A percentile compares a stretch with the other conserved stretches of the same genome.
Conservation (phyloP, 1,140 invertebrate species). For the Coenobita brevimanus region DNA sequence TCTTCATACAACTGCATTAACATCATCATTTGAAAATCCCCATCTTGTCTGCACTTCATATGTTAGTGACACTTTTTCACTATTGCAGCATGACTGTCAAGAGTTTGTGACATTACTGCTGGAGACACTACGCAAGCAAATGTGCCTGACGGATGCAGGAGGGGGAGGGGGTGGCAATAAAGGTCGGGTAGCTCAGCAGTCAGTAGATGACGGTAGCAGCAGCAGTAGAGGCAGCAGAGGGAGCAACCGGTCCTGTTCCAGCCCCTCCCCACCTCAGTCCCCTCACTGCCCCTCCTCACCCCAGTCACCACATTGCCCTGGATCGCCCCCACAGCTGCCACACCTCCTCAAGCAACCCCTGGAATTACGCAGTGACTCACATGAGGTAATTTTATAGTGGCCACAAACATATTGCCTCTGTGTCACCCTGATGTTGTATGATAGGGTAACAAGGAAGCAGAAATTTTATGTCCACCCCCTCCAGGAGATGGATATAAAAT, state of each 20-base stretch:
- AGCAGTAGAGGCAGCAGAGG: conserved; percentile 45
- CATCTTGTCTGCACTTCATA: no score
- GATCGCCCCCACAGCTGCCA: conserved; percentile 34
- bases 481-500: no score
- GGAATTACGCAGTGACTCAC: conserved; percentile 56
- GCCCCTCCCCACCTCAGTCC: conserved; percentile 52
- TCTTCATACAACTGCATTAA: no score
- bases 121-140: conserved; percentile 81
- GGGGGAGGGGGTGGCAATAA: conserved; percentile 15
- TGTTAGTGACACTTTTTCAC: background rate
- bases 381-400: conserved; percentile 37
- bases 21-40: no score
- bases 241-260: conserved; percentile 36
- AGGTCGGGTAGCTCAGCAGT: background rate
- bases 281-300: conserved; percentile 59
- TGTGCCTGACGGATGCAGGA: conserved; percentile 73
- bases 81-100: conserved; percentile 82
- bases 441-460: no score
- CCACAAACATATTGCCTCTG: no score
- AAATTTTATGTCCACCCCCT: no score
- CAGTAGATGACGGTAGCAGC: conserved; percentile 29
- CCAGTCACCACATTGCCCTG: conserved; percentile 48
- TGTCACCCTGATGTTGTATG: no score
- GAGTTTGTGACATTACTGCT: conserved; percentile 82
- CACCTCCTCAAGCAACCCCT: conserved; percentile 57